Conservation (phyloP, 2,888 invertebrate species). For the Sicus ferrugineus region DNA sequence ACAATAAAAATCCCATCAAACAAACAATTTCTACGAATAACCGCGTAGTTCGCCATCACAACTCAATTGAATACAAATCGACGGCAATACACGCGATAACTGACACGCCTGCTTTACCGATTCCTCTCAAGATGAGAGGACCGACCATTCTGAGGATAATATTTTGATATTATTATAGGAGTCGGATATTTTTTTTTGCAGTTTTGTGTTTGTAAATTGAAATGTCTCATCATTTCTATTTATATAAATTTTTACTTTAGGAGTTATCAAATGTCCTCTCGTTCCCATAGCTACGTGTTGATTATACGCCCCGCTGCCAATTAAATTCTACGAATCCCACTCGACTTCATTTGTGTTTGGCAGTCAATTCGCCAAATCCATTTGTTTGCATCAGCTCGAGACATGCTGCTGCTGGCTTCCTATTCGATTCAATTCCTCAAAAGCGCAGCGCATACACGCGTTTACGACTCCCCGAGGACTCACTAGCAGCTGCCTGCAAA, state of each 20-base stretch:
- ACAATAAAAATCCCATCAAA: conserved; percentile 37
- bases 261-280: too few species aligned
- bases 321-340: background rate
- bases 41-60: background rate
- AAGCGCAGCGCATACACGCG: background rate
- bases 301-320: background rate
- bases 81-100: background rate
- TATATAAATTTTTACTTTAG: too few species aligned
- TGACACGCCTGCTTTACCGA: background rate
- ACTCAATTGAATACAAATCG: conserved; percentile 27
- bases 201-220: background rate
- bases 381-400: too few species aligned
- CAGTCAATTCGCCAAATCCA: background rate
- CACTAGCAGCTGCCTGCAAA: background rate
- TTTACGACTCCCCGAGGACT: conserved; percentile 44
- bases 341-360: background rate
- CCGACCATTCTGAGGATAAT: conserved; percentile 14
- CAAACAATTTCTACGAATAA: conserved; percentile 23
- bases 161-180: background rate
- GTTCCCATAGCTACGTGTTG: too few species aligned
- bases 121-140: background rate
- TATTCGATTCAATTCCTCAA: background rate
- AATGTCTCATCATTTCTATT: background rate
- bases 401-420: background rate
- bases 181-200: background rate